Evolutionary conservation across 2,797 vertebrate species (phyloP), one percentile per base, ranked within the genome.

Genomic region (Crenichthys baileyi): DNA sequence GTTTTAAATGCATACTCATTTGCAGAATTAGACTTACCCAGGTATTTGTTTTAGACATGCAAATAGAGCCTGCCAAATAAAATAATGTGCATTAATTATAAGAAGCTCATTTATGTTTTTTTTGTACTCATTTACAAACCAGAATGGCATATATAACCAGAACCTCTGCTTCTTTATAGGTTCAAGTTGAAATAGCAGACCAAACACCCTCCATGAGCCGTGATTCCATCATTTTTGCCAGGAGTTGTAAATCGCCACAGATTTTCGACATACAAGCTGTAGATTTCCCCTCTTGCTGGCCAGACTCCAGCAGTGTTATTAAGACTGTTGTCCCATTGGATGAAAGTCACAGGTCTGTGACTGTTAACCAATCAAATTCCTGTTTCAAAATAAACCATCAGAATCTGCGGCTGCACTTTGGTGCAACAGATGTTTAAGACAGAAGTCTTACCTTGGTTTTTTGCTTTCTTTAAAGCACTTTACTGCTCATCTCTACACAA

Each of bases 301-400:
- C 75, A 58, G 81, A 29, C 72, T 46, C 50, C 76, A 79, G 80
- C 79, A n/a, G 46, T 83, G 76, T 80, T 72, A 75, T 68, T 68
- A 22, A 53, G 87, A 89, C 88, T 89, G 88, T 88, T 87, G 76
- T 78, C 79, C 76, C 16, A 81, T 83, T 75, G 77, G 77, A 79
- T 70, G 58, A 48, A 13, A 60, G 29, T 24, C 65, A 55, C 36
- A 60, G 70, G 46, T 84, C 72, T 83, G 61, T 24, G 86, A 90
- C 90, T 91, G 89, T 92, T 90, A 87, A 73, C 71, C 46, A 63
- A 80, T 77, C 61, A 1, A 63, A 83, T 61, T 31, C 48, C 78
- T 61, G 70, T 55, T 9, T 74, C 36, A 65, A 39, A 24, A 73
- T 48, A 39, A 65, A 67, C 39, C 18, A 68, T 44, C 22, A 39